These are phyloP conservation scores for Eurosta solidaginis DNA, from an alignment of 1,140 invertebrate genomes.

Conservation along the genomic window DNA sequence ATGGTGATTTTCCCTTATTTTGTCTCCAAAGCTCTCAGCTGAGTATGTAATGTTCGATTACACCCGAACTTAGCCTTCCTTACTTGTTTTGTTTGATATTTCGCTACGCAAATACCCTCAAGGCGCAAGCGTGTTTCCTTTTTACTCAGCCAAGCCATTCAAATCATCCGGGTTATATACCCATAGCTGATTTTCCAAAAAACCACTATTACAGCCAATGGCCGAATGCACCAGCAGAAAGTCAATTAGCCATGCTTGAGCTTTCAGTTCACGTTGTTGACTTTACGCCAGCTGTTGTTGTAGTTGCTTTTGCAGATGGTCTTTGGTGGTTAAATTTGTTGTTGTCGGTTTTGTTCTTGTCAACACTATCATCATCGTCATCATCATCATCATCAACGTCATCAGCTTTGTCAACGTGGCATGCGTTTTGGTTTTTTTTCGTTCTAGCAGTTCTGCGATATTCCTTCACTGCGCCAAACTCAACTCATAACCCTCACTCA, in stretches of 20 bases:
- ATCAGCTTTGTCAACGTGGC: neutral
- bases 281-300: neutral
- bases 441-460: too few relatives aligned
- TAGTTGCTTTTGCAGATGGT: neutral
- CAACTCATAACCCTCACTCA: neutral
- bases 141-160: neutral
- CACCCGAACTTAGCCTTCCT: neutral
- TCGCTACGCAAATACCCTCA: neutral
- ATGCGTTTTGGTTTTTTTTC: neutral
- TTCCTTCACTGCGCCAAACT: neutral
- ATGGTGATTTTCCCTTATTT: too few relatives aligned
- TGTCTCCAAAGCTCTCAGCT: too few relatives aligned
- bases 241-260: slow-evolving; percentile 9
- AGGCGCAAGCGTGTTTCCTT: neutral
- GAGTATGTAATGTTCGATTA: too few relatives aligned
- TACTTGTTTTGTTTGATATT: neutral
- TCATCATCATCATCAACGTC: neutral
- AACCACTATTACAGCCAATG: neutral
- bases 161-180: neutral
- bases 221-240: neutral
- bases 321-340: too few relatives aligned
- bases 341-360: neutral
- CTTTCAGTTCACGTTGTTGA: neutral
- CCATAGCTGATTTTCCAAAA: neutral
- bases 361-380: slow-evolving; percentile 17